Base-by-base conservation (phyloP, 2,113 vertebrate genomes). In the Proterorhinus semilunaris region DNA sequence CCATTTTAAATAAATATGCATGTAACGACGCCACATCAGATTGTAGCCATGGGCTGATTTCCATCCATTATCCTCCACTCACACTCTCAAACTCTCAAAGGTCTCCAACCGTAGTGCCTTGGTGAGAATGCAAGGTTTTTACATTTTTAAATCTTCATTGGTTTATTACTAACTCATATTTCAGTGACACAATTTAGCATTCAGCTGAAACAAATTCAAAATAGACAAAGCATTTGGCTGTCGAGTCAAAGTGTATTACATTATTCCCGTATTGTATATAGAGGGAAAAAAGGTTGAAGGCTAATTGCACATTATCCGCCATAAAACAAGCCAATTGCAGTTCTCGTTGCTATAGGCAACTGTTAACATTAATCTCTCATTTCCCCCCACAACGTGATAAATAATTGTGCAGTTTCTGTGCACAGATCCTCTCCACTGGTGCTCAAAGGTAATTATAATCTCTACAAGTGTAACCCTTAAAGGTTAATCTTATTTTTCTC, bases 401-500 rank as follows among this genome's bases (percentile, higher is more conserved):
- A 43, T 8, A 61, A 8, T 44, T 59, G 10, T 59, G 27, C 12
- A 36, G 1, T 61, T 61, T 43, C 42, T 44, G 13, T 59, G 44
- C 11, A 45, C 42, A 61, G 42, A 44, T 45, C 4, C 13, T 44
- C 42, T 61, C 36, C 12, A 43, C 42, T 59, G 36, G 57, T 15
- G 45, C 62, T 70, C 6, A 11, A 21, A 8, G 55, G 66, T 63
- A 76, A 84, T 81, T 74, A 65, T 58, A 59, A 75, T 42, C 16
- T 66, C 53, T 62, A 55, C 57, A 10, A 53, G 71, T 79, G 61
- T 68, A 65, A 65, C 72, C 58, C 61, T 69, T 80, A 48, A 76
- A 83, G 72, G 68, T 80, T 76, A 51, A 67, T 62, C 74, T 43
- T 83, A 53, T 67, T 43, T 69, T 52, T 72, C 27, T n/a, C 17